Conservation (phyloP, 2,113 vertebrate species). For the Butorides virescens region DNA sequence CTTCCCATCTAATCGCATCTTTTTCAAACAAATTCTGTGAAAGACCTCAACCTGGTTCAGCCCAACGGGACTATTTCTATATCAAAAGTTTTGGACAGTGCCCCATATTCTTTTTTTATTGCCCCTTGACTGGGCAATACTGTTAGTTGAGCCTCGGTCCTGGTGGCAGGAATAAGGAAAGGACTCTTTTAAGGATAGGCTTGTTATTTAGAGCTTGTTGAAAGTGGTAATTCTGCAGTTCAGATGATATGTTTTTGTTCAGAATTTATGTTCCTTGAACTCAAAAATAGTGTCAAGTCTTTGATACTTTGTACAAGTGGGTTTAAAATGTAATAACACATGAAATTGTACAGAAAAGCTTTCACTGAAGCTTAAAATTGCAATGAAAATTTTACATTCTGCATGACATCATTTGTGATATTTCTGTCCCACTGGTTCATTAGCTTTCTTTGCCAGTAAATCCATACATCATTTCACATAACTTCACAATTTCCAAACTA, state of each 20-base stretch:
- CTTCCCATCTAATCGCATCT: not conserved
- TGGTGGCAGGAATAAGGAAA: not conserved
- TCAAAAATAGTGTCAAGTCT: not conserved
- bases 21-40: not conserved
- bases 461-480: not conserved
- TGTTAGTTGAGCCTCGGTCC: not conserved
- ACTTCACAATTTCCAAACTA: not conserved
- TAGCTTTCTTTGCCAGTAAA: constrained; percentile 12
- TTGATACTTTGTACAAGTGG: not conserved
- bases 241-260: not conserved
- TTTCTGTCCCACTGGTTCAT: constrained; percentile 23
- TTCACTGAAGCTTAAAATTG: constrained; percentile 51
- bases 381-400: constrained; percentile 43
- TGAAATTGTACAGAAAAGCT: constrained; percentile 42
- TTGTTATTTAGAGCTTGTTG: not conserved
- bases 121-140: not conserved
- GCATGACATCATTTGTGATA: constrained; percentile 30
- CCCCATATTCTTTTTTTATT: not conserved
- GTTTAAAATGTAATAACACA: constrained; percentile 30
- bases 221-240: not conserved
- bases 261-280: not conserved
- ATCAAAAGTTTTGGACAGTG: not conserved
- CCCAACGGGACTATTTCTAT: not conserved
- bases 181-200: not conserved
- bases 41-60: not conserved